These are phyloP conservation scores for Orchesellides sinensis DNA, from an alignment of 2,888 invertebrate species.

Conservation along the genomic window DNA sequence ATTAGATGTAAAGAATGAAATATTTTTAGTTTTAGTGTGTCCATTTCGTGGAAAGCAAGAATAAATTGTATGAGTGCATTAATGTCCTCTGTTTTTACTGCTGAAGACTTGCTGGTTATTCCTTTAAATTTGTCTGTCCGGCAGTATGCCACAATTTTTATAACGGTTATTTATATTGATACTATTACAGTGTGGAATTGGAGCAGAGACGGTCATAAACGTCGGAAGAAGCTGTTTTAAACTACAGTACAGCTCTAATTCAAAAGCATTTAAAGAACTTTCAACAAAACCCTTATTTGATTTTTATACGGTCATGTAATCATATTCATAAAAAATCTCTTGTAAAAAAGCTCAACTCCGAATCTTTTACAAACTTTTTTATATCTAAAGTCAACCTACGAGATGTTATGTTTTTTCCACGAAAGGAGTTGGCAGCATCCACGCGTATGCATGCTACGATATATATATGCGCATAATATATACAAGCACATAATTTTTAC, in stretches of 20 bases:
- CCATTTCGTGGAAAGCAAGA: not conserved
- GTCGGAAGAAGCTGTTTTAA: constrained; percentile 10
- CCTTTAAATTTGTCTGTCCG: too few species aligned
- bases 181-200: constrained; percentile 6
- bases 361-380: constrained; percentile 14
- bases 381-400: constrained; percentile 20
- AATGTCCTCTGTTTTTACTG: too few species aligned
- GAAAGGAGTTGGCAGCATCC: constrained; percentile 54
- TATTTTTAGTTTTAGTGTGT: constrained; percentile 5
- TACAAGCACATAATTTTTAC: constrained; percentile 38
- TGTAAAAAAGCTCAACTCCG: constrained; percentile 18
- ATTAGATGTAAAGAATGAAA: not conserved
- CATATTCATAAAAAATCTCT: not conserved
- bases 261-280: too few species aligned
- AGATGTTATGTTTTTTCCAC: constrained; percentile 30
- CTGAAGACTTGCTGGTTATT: too few species aligned
- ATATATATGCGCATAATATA: not conserved
- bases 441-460: constrained; percentile 36
- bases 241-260: not conserved
- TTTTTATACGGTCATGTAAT: constrained; percentile 1
- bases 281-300: constrained; percentile 57
- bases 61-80: constrained; percentile 18
- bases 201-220: constrained; percentile 23
- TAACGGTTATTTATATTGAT: constrained; percentile 52
- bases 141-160: constrained; percentile 34